Evolutionary conservation across 1,140 invertebrate genomes (phyloP), one percentile per base, ranked within the genome.

Genomic region (Bombus confusus): DNA sequence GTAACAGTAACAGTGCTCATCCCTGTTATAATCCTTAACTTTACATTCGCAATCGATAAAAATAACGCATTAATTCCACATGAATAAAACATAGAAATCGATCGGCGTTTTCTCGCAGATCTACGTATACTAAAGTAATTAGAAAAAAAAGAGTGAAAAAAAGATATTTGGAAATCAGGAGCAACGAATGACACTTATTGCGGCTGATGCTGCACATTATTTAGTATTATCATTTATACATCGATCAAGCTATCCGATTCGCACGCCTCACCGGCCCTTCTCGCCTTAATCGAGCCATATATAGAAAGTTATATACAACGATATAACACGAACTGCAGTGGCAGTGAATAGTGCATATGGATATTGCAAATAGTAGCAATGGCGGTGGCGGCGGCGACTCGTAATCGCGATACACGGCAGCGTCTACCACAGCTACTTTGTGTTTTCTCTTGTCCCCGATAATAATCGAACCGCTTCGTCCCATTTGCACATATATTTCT

Each of bases 271-370:
- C 77, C 83, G 64, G 87, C 69, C 81, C 73, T 68, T 80, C 85
- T 87, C 78, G 81, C 84, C 83, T 69, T 75, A 87, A 80, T 87
- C 90, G 90, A 90, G 81, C 84, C 85, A 80, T 89, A 90, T 85
- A 87, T 90, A 90, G 86, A 90, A 90, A 90, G 89, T 91, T 82
- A 91, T 91, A 92, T 91, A 91, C 89, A 90, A 92, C 90, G 93
- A 93, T 93, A 93, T 93, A 94, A 95, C 93, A 95, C 92, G 93
- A 94, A 95, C 93, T 95, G 94, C 94, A 90, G 92, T 95, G 94
- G 94, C 94, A 95, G 94, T 95, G 94, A 95, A 95, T 93, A 94
- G 93, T 95, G 94, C 94, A 94, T 92, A 93, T 94, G 93, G 91
- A 95, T 94, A 94, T 94, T 94, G 92, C 92, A 95, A 85, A 93